These are phyloP conservation scores for Hymenochirus boettgeri DNA, from an alignment of 2,113 vertebrate species.

Conservation along the genomic window DNA sequence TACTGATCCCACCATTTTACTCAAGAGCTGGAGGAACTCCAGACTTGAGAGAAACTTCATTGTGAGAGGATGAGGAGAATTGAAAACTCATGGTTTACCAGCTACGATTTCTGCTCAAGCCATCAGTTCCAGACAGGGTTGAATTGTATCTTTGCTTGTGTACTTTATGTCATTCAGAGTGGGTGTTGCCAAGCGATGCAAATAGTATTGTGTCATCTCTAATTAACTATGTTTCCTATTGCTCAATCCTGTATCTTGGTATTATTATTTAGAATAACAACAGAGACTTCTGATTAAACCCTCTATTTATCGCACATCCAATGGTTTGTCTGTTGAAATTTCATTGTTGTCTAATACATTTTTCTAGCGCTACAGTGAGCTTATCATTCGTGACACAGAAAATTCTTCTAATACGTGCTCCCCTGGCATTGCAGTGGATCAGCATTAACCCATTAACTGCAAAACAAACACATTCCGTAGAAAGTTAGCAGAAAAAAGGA, in stretches of 20 bases:
- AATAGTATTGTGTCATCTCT: constrained; percentile 68
- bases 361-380: background rate
- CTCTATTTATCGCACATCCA: constrained; percentile 50
- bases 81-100: constrained; percentile 62
- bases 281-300: constrained; percentile 44
- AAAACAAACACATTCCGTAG: no score
- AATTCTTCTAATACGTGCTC: background rate
- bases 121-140: constrained; percentile 52
- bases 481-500: no score
- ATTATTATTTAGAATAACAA: constrained; percentile 53
- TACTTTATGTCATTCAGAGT: constrained; percentile 71
- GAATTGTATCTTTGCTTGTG: constrained; percentile 45
- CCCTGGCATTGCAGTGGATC: no score
- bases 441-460: no score
- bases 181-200: constrained; percentile 73
- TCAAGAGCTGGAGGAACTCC: constrained; percentile 61
- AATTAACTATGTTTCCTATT: constrained; percentile 67
- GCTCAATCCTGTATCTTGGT: constrained; percentile 60
- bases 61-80: constrained; percentile 48
- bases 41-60: constrained; percentile 46
- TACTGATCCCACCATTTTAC: constrained; percentile 56
- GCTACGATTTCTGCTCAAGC: constrained; percentile 44
- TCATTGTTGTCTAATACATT: constrained; percentile 10
- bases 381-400: background rate
- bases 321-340: constrained; percentile 57